Base-by-base conservation (phyloP, 2,797 vertebrate species). In the Urophycis tenuis region DNA sequence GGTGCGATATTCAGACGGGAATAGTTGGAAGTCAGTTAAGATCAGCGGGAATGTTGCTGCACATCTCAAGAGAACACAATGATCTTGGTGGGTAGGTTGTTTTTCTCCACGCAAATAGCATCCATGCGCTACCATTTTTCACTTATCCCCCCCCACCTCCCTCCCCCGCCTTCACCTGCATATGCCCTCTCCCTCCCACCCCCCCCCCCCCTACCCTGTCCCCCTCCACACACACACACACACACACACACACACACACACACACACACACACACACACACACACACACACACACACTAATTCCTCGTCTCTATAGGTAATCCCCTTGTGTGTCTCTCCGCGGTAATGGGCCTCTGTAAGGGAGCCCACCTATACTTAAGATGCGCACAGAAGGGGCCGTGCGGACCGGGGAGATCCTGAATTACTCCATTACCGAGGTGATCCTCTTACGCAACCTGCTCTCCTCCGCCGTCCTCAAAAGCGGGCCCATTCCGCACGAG, bases 381-480 rank as follows among this genome's bases (percentile, higher is more conserved):
- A 39, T 72, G 33, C 33, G 17, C 2, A 14, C 33, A 72, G 10
- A 70, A 75, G 72, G 75, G 75, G 31, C 73, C 1, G 36, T 45
- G 34, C 76, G 75, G 75, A 82, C 80, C 79, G 78, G 75, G 79
- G n/a, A 60, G 84, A 82, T 83, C 78, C 80, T 83, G 85, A 87
- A 86, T 86, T 83, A 86, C 87, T 87, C 78, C 84, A 83, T 83
- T 87, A 82, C 39, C 1, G 71, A 77, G 81, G 87, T 88, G 85
- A 91, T 91, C 87, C 87, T 89, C 84, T 91, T 89, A 89, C 76
- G 88, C 83, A 91, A 87, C 83, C 86, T 84, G 80, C 85, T 87
- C 83, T 81, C 89, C 86, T 85, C 85, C 85, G 80, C 79, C 74
- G n/a, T 84, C 84, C 78, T 86, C 86, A 85, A 83, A 60, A 89